Evolutionary conservation across 2,888 invertebrate species (phyloP), one percentile per base, ranked within the genome.

Genomic region (Apodemia duryi): DNA sequence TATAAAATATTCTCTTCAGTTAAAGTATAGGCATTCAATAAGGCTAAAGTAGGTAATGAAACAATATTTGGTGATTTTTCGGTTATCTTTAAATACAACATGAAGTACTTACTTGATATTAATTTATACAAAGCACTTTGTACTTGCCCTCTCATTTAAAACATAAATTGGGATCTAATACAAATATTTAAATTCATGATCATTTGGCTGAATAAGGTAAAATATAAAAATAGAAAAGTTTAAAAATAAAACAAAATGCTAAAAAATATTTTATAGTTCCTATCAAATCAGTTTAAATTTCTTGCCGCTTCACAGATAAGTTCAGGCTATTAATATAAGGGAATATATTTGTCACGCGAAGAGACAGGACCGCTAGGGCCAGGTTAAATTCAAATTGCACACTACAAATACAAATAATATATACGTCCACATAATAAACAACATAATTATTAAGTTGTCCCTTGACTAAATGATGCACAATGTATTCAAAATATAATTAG

Each of bases 1-100:
- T 90, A 91, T 91, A 91, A 89, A 90, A 91, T 89, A 88, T 89
- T 84, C 83, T 88, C 85, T 88, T 88, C 87, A 85, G 83, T 86
- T 84, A 87, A 87, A 87, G 83, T 84, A 88, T 88, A 91, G 89
- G 90, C 88, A 87, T 85, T 85, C 83, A 79, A 84, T 91, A 91
- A 89, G 89, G 90, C 90, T 91, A 91, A 88, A 85, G 89, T 79
- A 86, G 84, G 83, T 88, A 85, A 84, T 84, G 86, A 84, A 90
- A 90, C 84, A 85, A 90, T 91, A 90, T 91, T 91, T 91, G 90
- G 90, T 88, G 86, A 83, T 77, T 81, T 83, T 77, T 79, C 78
- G 80, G 84, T 81, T 81, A 76, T 81, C 77, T 80, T 43, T 43
- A 43, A 43, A 81, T 82, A 85, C 80, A 84, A 86, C 80, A 80